Base-by-base conservation (phyloP, 2,888 invertebrate genomes). In the Caprella mutica region DNA sequence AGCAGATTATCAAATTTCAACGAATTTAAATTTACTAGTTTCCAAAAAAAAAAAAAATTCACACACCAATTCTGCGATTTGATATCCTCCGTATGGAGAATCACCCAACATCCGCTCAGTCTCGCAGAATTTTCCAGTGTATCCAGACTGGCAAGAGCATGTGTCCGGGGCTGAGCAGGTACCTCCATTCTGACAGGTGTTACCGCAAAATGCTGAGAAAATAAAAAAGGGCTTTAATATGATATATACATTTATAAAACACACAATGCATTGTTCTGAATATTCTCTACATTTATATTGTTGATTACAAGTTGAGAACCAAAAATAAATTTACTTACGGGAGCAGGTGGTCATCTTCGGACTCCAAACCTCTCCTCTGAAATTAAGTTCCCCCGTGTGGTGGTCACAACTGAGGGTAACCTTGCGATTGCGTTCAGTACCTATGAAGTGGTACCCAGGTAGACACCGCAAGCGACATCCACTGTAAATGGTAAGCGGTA, bases 161-260 rank as follows among this genome's bases (percentile, higher is more conserved):
- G 29, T 48, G 48, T 48, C 30, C 19, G 48, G 48, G 12, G 48
- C 48, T 4, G 30, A 27, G n/a, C 48, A 48, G 29, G 48, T 48
- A 30, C 48, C 48, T 27, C 48, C 48, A 24, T 48, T 48, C 48
- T 48, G 29, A 24, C 48, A 48, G 4, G 48, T 30, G 24, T 21
- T 21, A 3, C 30, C 30, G 48, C 48, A 48, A 6, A 17, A 6
- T 17, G 48, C 48, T 48, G 30, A 27, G 26, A 21, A 5, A 9
- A 43, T 21, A 1, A 23, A 43, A 43, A 33, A 33, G 12, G 12
- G 12, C 17, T 40, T 3, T 24, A 5, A 43, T 43, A n/a, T 21
- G 6, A 12, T 3, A 17, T 4, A 42, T 23, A 42, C 4, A 42
- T 19, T 19, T 4, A 8, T 19, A 9, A 5, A 42, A 42, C 24